These are phyloP conservation scores for Ciconia boyciana DNA, from an alignment of 2,113 vertebrate genomes.

Conservation along the genomic window DNA sequence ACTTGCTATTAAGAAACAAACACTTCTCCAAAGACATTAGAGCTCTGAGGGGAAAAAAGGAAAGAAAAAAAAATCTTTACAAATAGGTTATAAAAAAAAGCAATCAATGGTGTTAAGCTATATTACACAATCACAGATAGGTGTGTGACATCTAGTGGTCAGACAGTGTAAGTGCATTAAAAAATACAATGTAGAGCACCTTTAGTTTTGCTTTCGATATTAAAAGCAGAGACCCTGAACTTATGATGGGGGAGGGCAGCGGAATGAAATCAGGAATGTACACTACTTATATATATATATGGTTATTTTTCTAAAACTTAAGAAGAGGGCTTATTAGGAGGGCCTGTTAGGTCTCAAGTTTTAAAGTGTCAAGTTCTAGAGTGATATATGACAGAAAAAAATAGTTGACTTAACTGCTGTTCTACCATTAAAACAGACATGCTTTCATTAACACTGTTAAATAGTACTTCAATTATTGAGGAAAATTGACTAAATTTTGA, in stretches of 20 bases:
- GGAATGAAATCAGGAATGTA: not conserved
- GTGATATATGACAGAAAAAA: not conserved
- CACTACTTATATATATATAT: no score
- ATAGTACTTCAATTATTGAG: not conserved
- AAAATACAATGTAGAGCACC: not conserved
- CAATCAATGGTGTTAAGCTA: not conserved
- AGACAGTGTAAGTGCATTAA: not conserved
- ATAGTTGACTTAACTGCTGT: not conserved
- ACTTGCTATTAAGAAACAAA: not conserved
- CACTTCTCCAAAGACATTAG: not conserved
- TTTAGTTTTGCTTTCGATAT: not conserved
- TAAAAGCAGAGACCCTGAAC: not conserved
- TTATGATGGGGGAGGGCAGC: rapidly evolving
- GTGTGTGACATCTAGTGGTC: slow-evolving; percentile 67
- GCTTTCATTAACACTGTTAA: not conserved
- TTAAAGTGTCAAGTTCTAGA: not conserved
- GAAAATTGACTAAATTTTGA: not conserved
- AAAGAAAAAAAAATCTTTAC: not conserved
- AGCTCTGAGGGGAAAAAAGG: not conserved
- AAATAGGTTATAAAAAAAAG: not conserved
- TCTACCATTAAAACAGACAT: not conserved
- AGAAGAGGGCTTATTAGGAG: not conserved
- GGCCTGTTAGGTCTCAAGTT: not conserved
- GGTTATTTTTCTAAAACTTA: not conserved
- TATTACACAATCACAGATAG: not conserved